These are phyloP conservation scores for Drosophila seguyi DNA, from an alignment of 1,140 invertebrate species.

Conservation along the genomic window DNA sequence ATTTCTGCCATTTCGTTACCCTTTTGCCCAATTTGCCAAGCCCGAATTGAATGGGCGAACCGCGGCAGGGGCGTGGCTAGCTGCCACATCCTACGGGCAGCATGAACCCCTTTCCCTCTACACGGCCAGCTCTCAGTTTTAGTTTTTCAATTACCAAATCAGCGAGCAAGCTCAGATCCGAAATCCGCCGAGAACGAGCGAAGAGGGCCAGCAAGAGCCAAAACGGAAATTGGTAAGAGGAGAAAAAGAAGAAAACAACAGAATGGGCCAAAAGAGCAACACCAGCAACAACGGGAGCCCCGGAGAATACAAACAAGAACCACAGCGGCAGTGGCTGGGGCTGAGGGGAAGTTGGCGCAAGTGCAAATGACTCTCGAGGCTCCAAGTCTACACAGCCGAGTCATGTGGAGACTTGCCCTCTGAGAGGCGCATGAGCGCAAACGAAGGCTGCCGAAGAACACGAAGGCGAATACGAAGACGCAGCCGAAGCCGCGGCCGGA, in stretches of 20 bases:
- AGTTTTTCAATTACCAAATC: slow-evolving; percentile 77
- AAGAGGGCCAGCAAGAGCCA: slow-evolving; percentile 45
- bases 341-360: slow-evolving; percentile 68
- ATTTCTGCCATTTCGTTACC: slow-evolving; percentile 75
- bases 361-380: slow-evolving; percentile 72
- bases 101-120: slow-evolving; percentile 19
- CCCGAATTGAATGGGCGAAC: slow-evolving; percentile 48
- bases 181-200: slow-evolving; percentile 51
- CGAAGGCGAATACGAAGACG: slow-evolving; percentile 21
- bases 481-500: slow-evolving; percentile 13
- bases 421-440: slow-evolving; percentile 25
- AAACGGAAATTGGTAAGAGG: slow-evolving; percentile 82
- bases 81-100: slow-evolving; percentile 41
- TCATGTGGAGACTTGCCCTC: slow-evolving; percentile 24
- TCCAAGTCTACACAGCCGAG: slow-evolving; percentile 48
- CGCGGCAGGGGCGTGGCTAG: slow-evolving; percentile 34
- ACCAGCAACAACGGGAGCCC: slow-evolving; percentile 21
- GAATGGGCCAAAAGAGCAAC: slow-evolving; percentile 14
- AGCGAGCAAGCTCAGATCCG: slow-evolving; percentile 49
- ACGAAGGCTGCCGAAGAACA: slow-evolving; percentile 13
- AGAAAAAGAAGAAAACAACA: slow-evolving; percentile 32
- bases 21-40: slow-evolving; percentile 73
- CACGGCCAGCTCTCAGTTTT: slow-evolving; percentile 18
- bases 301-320: slow-evolving; percentile 12
- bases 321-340: slow-evolving; percentile 15